These are phyloP conservation scores for Oenanthe oenanthe DNA, from an alignment of 2,113 vertebrate genomes.

Conservation along the genomic window DNA sequence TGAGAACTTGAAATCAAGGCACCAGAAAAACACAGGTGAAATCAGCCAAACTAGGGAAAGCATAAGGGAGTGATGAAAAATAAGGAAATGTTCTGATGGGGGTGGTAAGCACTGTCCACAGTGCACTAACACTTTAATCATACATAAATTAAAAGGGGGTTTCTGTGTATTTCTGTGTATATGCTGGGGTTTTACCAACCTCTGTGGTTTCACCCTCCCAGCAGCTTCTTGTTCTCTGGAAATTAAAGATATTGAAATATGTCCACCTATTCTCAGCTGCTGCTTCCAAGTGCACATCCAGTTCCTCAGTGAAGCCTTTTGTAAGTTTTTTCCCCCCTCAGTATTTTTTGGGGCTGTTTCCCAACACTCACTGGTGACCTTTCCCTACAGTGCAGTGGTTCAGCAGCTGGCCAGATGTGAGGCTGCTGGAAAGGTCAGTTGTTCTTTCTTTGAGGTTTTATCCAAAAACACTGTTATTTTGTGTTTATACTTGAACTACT, in stretches of 20 bases:
- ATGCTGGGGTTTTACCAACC: background rate
- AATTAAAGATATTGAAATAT: background rate
- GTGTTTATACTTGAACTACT: background rate
- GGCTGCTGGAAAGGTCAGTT: background rate
- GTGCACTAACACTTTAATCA: background rate
- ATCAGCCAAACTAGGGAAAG: background rate
- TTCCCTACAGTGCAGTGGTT: background rate
- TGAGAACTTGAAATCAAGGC: background rate
- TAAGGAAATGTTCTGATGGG: background rate
- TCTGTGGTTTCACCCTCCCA: background rate
- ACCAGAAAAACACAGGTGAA: background rate
- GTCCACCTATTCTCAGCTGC: background rate
- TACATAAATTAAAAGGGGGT: fast-evolving
- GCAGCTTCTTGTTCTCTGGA: background rate
- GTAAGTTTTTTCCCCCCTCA: background rate
- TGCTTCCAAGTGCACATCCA: background rate
- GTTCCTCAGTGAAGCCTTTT: background rate
- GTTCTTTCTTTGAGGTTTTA: background rate
- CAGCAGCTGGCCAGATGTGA: conserved; percentile 19
- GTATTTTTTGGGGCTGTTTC: background rate
- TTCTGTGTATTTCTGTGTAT: background rate
- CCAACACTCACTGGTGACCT: background rate
- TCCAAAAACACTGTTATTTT: background rate
- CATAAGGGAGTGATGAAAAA: background rate
- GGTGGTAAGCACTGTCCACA: background rate